phyloP scores from a whole-genome alignment of 2,888 invertebrate genomes.

The Tetranychus piercei region DNA sequence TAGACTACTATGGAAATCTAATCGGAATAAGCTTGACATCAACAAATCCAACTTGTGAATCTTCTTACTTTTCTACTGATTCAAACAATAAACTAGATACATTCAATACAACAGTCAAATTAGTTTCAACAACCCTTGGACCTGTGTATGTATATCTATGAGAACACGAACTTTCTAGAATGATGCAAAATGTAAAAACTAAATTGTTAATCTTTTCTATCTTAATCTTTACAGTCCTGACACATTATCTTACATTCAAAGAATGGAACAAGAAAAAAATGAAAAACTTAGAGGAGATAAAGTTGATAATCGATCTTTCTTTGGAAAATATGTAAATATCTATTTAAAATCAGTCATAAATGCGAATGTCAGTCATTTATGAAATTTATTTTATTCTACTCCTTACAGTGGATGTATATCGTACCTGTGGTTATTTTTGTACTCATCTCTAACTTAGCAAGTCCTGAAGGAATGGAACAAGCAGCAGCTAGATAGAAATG shows the following conservation, averaged over 20 bases:
- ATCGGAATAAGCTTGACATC: slow-evolving; percentile 37
- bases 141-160: slow-evolving; percentile 43
- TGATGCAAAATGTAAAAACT: no score
- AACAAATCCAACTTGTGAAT: slow-evolving; percentile 34
- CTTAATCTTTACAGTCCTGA: slow-evolving; percentile 51
- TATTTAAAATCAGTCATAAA: slow-evolving; percentile 5
- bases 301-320: slow-evolving; percentile 73
- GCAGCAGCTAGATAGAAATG: neutral
- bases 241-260: slow-evolving; percentile 82
- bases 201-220: neutral
- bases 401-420: slow-evolving; percentile 93
- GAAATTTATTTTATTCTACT: slow-evolving; percentile 25
- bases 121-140: slow-evolving; percentile 60
- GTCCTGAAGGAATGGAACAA: slow-evolving; percentile 40
- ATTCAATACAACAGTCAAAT: slow-evolving; percentile 57
- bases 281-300: slow-evolving; percentile 48
- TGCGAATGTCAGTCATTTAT: neutral
- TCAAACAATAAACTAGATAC: slow-evolving; percentile 24
- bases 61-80: slow-evolving; percentile 23
- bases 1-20: slow-evolving; percentile 58
- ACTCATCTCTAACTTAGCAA: slow-evolving; percentile 66
- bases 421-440: slow-evolving; percentile 78
- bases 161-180: no score
- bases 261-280: slow-evolving; percentile 72
- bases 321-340: slow-evolving; percentile 83